Percentiles rank a stretch among this genome's conserved stretches.
phyloP scores from a whole-genome alignment of 1,140 invertebrate species.

The Drosophila albomicans region DNA sequence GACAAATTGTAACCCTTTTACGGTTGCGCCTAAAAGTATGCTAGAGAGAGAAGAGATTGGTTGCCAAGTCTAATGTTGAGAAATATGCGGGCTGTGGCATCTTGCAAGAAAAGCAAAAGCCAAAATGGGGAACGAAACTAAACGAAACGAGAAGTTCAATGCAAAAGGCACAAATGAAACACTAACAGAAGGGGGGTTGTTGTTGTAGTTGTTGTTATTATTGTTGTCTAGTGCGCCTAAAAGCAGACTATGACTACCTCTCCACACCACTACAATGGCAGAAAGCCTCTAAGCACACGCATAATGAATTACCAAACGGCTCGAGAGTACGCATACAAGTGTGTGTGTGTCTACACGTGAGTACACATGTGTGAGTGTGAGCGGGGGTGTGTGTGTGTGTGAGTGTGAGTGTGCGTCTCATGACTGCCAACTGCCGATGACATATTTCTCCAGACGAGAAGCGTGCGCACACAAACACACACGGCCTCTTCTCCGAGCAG shows the following conservation, averaged over 20 bases:
- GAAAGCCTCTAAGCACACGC: conserved; percentile 79
- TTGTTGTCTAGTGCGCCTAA: conserved; percentile 67
- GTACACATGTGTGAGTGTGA: conserved; percentile 9
- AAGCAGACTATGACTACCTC: conserved; percentile 58
- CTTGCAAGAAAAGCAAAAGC: conserved; percentile 66
- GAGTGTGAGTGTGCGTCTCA: conserved; percentile 18
- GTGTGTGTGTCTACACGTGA: conserved; percentile 11
- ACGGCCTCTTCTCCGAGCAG: conserved; percentile 27
- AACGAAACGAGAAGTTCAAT: conserved; percentile 53
- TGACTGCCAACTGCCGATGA: conserved; percentile 76
- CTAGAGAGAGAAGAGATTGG: conserved; percentile 26
- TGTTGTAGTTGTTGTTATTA: conserved; percentile 45
- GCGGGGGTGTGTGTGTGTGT: background rate
- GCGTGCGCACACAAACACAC: background rate
- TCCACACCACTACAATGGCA: conserved; percentile 63
- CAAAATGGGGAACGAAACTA: conserved; percentile 16
- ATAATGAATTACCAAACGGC: conserved; percentile 79
- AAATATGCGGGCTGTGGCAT: conserved; percentile 78
- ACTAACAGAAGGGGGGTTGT: conserved; percentile 13
- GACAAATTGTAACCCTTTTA: conserved; percentile 73
- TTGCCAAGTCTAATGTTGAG: conserved; percentile 52
- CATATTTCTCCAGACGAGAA: conserved; percentile 78
- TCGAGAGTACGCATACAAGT: conserved; percentile 13
- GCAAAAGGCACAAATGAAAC: conserved; percentile 39
- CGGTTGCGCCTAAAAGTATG: conserved; percentile 44